phyloP scores from a whole-genome alignment of 2,888 invertebrate species.

The Macroteleia sp. region DNA sequence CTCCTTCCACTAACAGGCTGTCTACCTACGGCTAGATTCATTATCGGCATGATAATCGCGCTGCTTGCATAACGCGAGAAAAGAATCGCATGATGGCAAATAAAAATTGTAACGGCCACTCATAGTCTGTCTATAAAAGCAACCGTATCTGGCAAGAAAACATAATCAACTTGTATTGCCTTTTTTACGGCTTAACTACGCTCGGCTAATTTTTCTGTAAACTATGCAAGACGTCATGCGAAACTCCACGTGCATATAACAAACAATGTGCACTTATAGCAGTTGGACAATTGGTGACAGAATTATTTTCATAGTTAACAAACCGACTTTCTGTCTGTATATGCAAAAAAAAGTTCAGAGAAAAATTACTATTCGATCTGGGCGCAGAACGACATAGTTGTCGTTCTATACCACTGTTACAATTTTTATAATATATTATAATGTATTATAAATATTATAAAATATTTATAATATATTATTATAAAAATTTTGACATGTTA shows the following conservation, averaged over 20 bases:
- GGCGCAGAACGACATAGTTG: too few species aligned
- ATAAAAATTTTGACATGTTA: too few species aligned
- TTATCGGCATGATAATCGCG: slow-evolving; percentile 54
- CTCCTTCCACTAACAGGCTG: slow-evolving; percentile 50
- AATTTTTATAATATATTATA: too few species aligned
- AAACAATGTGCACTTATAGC: slow-evolving; percentile 11
- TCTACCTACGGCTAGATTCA: slow-evolving; percentile 49
- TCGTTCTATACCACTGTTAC: too few species aligned
- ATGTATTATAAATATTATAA: too few species aligned
- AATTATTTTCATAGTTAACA: slow-evolving; percentile 35
- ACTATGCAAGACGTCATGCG: slow-evolving; percentile 6
- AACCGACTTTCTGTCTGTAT: too few species aligned
- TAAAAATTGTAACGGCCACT: slow-evolving; percentile 42
- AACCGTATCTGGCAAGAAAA: slow-evolving; percentile 23
- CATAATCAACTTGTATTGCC: slow-evolving; percentile 35
- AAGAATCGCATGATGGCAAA: slow-evolving; percentile 30
- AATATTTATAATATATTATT: too few species aligned
- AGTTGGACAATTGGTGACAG: slow-evolving; percentile 11
- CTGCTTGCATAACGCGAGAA: slow-evolving; percentile 49
- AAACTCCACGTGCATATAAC: not conserved
- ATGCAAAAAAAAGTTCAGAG: too few species aligned
- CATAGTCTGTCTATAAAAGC: slow-evolving; percentile 25
- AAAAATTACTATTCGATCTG: too few species aligned
- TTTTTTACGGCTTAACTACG: slow-evolving; percentile 42
- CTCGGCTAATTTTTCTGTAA: slow-evolving; percentile 14